Evolutionary conservation across 2,113 vertebrate genomes (phyloP), one percentile per base, ranked within the genome.

Genomic region (Colistium nudipinnis): DNA sequence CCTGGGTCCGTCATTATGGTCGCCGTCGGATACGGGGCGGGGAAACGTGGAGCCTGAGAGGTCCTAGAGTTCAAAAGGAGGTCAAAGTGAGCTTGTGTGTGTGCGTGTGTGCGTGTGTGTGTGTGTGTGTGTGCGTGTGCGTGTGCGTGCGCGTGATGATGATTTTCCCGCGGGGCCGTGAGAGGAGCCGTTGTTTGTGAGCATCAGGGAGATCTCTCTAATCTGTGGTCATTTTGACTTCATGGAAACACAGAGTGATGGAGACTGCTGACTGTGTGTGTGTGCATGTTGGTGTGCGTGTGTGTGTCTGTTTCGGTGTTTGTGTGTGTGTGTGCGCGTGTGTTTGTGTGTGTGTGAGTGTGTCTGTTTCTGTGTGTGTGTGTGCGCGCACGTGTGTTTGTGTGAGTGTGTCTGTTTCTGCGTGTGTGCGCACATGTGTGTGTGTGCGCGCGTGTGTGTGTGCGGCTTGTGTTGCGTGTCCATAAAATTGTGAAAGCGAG

Each of bases 401-500:
- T n/a, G n/a, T n/a, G n/a, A n/a, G n/a, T n/a, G n/a, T n/a, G n/a
- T n/a, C n/a, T n/a, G n/a, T n/a, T n/a, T n/a, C n/a, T n/a, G n/a
- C n/a, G n/a, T n/a, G n/a, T n/a, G n/a, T n/a, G n/a, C n/a, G n/a
- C n/a, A n/a, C n/a, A n/a, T n/a, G n/a, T n/a, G n/a, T n/a, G n/a
- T n/a, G n/a, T n/a, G n/a, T n/a, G n/a, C n/a, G n/a, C n/a, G n/a
- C n/a, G n/a, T n/a, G n/a, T n/a, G n/a, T n/a, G n/a, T n/a, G n/a
- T n/a, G 35, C 53, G 56, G 55, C 47, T 30, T 59, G 48, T n/a
- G 25, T 63, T 70, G 55, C 1, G 10, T 48, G 33, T 70, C 39
- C 39, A 52, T 62, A 27, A 78, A 41, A 24, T 79, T 72, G 76
- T 13, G 63, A 64, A 68, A 74, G 20, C 31, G 64, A 51, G 27